These are phyloP conservation scores for Phragmatobia fuliginosa DNA, from an alignment of 2,888 invertebrate genomes.

Conservation along the genomic window DNA sequence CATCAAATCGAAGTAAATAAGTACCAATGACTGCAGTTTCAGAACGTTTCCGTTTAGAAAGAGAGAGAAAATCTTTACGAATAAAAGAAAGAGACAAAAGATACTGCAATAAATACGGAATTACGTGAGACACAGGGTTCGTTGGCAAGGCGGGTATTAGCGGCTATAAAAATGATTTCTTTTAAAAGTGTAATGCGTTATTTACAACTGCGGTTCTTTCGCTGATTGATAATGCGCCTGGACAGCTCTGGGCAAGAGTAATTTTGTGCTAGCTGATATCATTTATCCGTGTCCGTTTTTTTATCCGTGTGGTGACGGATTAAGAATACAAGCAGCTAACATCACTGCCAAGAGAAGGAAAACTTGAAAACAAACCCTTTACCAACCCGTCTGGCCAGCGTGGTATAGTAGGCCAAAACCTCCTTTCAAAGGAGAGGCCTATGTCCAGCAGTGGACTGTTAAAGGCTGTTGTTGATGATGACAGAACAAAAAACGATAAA, in stretches of 20 bases:
- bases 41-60: conserved; percentile 35
- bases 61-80: conserved; percentile 28
- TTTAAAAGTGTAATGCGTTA: conserved; percentile 52
- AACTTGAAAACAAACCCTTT: too few relatives aligned
- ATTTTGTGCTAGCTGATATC: not conserved
- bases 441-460: too few relatives aligned
- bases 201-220: conserved; percentile 44
- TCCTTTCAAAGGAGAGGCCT: too few relatives aligned
- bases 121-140: conserved; percentile 45
- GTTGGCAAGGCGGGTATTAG: conserved; percentile 54
- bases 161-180: conserved; percentile 57
- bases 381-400: too few relatives aligned
- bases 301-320: too few relatives aligned
- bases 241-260: conserved; percentile 10
- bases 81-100: conserved; percentile 41
- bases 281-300: too few relatives aligned
- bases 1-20: conserved; percentile 32
- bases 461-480: too few relatives aligned
- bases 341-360: too few relatives aligned
- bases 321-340: too few relatives aligned
- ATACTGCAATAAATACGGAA: conserved; percentile 45
- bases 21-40: conserved; percentile 30
- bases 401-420: too few relatives aligned
- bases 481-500: too few relatives aligned
- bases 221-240: conserved; percentile 42